phyloP scores from a whole-genome alignment of 2,888 invertebrate species.

The Metalampra italica region DNA sequence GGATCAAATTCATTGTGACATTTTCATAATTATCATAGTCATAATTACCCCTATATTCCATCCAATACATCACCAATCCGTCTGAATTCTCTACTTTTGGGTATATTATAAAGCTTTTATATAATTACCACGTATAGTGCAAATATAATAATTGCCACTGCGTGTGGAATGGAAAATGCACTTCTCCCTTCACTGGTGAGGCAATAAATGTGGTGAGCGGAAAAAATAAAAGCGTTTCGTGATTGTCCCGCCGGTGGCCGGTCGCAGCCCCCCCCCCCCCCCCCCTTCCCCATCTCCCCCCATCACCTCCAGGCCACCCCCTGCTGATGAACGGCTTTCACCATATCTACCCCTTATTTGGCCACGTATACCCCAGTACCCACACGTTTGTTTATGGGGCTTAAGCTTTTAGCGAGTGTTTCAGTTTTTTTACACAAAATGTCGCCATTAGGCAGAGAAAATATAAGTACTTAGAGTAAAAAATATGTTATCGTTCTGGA shows the following conservation, averaged over 20 bases:
- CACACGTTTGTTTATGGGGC: neutral
- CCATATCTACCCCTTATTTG: neutral
- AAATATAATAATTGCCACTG: too few species aligned
- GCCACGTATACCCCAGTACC: neutral
- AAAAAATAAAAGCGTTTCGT: constrained; percentile 73
- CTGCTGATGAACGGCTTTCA: constrained; percentile 33
- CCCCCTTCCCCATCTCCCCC: constrained; percentile 28
- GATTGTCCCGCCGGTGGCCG: constrained; percentile 45
- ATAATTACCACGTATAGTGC: too few species aligned
- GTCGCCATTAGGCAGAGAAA: neutral
- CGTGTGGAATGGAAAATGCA: neutral
- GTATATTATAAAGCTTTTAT: too few species aligned
- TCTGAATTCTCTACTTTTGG: too few species aligned
- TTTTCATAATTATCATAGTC: too few species aligned
- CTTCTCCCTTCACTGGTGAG: constrained; percentile 42
- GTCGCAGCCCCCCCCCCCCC: constrained; percentile 24
- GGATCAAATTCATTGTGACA: too few species aligned
- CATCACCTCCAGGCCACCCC: constrained; percentile 25
- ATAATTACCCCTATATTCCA: too few species aligned
- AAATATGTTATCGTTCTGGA: neutral
- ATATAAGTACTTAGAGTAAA: neutral
- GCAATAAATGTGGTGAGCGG: constrained; percentile 58
- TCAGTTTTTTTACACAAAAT: constrained; percentile 2
- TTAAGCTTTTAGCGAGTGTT: neutral
- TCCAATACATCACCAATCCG: too few species aligned